Percentiles rank a stretch among this genome's conserved stretches.
Conservation (phyloP, 2,888 invertebrate genomes). For the Cheilosia soror region DNA sequence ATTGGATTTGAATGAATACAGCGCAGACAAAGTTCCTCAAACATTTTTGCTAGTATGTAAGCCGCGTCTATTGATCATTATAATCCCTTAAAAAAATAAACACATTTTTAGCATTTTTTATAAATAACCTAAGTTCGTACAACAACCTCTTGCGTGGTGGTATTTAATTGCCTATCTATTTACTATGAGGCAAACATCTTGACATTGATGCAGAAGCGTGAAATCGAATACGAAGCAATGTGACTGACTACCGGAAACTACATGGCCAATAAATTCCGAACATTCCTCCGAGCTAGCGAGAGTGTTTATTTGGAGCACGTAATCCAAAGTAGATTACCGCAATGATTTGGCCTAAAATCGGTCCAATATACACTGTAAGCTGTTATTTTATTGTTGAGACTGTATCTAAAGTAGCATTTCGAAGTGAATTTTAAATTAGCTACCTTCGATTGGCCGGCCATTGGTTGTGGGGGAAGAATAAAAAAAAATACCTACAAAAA, state of each 20-base stretch:
- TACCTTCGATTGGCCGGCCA: conserved; percentile 26
- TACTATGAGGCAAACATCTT: conserved; percentile 19
- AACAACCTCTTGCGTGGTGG: conserved; percentile 17
- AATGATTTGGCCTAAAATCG: conserved; percentile 20
- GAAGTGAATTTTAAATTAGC: conserved; percentile 39
- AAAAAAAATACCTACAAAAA: conserved; percentile 26
- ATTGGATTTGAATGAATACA: neutral
- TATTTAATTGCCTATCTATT: neutral
- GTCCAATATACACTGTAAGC: conserved; percentile 21
- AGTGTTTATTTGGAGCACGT: conserved; percentile 47
- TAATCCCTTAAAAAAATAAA: conserved; percentile 33
- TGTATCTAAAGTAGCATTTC: conserved; percentile 5
- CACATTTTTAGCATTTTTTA: conserved; percentile 2
- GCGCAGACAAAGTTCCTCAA: conserved; percentile 1
- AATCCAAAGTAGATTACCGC: conserved; percentile 38
- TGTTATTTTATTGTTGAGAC: conserved; percentile 27
- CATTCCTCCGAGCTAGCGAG: conserved; percentile 25
- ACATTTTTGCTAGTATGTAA: neutral
- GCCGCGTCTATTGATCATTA: neutral
- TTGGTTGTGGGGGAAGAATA: conserved; percentile 25
- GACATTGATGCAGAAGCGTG: conserved; percentile 49
- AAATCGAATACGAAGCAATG: conserved; percentile 35
- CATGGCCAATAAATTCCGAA: conserved; percentile 37
- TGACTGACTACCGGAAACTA: conserved; percentile 50
- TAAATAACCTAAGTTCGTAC: neutral